Evolutionary conservation across 2,113 vertebrate species (phyloP), one percentile per base, ranked within the genome.

Genomic region (Neolamprologus sp.): DNA sequence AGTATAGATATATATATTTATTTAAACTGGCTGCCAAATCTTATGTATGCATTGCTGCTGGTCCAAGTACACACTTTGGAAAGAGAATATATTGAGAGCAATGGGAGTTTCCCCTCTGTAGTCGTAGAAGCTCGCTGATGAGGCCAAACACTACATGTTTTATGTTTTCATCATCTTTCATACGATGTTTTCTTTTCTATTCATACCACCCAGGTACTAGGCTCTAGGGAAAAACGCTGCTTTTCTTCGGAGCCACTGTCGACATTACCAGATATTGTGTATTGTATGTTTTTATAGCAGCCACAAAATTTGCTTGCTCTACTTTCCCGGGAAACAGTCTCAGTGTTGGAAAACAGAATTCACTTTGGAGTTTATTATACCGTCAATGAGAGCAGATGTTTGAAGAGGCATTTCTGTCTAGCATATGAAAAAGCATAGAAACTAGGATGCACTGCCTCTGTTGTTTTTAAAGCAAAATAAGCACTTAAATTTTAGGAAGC

Each of bases 51-150:
- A 91, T 28, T 45, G 35, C 89, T 85, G 86, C 47, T 85, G 63
- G 55, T 81, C 65, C 19, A 79, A 40, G 55, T 13, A 21, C 19
- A 81, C 51, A 71, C 21, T 93, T 86, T 84, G 73, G 35, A 91
- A 85, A 90, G 17, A 51, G 17, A 73, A 85, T 91, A 21, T 86
- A 92, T 93, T 93, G 16, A 91, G 35, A 88, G 26, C 75, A 75
- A 60, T 16, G 53, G 42, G 12, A 88, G 65, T 23, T 75, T 88
- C 71, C 85, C 65, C 79, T 90, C 80, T 84, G 49, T 57, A 85
- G 73, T 78, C 55, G 75, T 21, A 45, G 40, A 81, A 86, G 45
- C 57, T 37, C 14, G 16, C 79, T 83, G 84, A 85, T 85, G 89
- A 91, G 65, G 53, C 37, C 42, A 80, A 83, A 47, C 23, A 51